These are phyloP conservation scores for Melanotaenia duboulayi DNA, from an alignment of 2,113 vertebrate genomes.

Conservation along the genomic window DNA sequence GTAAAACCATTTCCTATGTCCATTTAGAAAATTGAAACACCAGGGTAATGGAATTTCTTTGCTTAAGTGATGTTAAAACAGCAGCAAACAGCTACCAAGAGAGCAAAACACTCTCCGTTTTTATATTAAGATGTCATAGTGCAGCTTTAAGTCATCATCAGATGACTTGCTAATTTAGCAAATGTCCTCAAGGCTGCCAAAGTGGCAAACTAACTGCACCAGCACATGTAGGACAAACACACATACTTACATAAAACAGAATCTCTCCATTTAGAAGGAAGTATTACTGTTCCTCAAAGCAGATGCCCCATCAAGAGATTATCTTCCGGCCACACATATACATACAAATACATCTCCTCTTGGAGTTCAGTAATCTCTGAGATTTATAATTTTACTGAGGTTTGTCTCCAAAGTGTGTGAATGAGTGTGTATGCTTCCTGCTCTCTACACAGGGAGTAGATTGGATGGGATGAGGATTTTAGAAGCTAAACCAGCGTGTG, in stretches of 20 bases:
- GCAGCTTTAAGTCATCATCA: slow-evolving; percentile 30
- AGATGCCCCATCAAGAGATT: slow-evolving; percentile 48
- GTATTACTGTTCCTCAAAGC: slow-evolving; percentile 29
- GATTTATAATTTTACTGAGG: slow-evolving; percentile 16
- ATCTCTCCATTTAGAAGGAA: slow-evolving; percentile 17
- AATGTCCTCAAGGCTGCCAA: slow-evolving; percentile 10
- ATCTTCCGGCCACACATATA: slow-evolving; percentile 25
- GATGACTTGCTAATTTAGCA: slow-evolving; percentile 7
- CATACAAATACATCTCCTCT: background rate
- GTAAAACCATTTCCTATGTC: slow-evolving; percentile 1
- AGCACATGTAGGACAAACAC: background rate
- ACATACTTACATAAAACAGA: background rate
- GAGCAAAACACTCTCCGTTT: slow-evolving; percentile 1
- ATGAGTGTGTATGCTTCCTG: background rate
- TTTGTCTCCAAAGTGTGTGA: background rate
- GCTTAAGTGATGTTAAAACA: slow-evolving; percentile 26
- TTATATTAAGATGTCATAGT: slow-evolving; percentile 30
- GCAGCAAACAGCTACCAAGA: slow-evolving; percentile 1
- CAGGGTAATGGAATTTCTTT: slow-evolving; percentile 14
- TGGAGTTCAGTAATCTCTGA: slow-evolving; percentile 33
- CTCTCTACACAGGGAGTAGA: slow-evolving; percentile 3
- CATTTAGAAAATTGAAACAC: background rate
- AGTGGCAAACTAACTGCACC: slow-evolving; percentile 21
- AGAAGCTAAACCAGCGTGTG: slow-evolving; percentile 21
- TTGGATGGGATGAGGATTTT: slow-evolving; percentile 36